These are phyloP conservation scores for Drosophila borborema DNA, from an alignment of 2,888 invertebrate genomes.

Conservation along the genomic window DNA sequence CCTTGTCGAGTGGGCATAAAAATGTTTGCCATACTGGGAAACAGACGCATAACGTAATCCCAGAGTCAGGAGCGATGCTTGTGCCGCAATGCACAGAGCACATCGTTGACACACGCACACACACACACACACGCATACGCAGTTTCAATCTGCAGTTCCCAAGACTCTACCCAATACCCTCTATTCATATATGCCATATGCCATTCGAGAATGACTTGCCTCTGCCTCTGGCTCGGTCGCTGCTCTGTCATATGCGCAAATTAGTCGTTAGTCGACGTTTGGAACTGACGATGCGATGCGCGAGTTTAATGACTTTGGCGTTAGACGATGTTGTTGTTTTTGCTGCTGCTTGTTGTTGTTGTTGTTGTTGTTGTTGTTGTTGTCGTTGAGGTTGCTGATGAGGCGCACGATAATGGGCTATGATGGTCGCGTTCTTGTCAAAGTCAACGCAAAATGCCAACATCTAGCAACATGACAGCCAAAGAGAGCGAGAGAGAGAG, in stretches of 20 bases:
- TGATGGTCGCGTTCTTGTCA: slow-evolving; percentile 79
- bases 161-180: slow-evolving; percentile 13
- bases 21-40: slow-evolving; percentile 58
- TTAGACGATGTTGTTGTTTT: slow-evolving; percentile 55
- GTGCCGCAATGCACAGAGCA: slow-evolving; percentile 36
- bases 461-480: slow-evolving; percentile 23
- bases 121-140: slow-evolving; percentile 12
- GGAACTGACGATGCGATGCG: slow-evolving; percentile 54
- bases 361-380: slow-evolving; percentile 18
- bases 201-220: slow-evolving; percentile 64
- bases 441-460: slow-evolving; percentile 69
- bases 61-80: slow-evolving; percentile 60
- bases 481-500: neutral
- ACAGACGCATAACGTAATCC: slow-evolving; percentile 67
- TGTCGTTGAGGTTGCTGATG: slow-evolving; percentile 62
- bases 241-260: slow-evolving; percentile 78
- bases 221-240: slow-evolving; percentile 1
- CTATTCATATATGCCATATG: slow-evolving; percentile 22
- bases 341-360: slow-evolving; percentile 28
- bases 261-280: slow-evolving; percentile 76
- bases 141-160: slow-evolving; percentile 34
- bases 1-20: slow-evolving; percentile 39
- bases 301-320: slow-evolving; percentile 79
- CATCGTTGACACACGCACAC: slow-evolving; percentile 46
- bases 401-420: slow-evolving; percentile 68